Conservation (phyloP, 1,140 invertebrate genomes). For the Sitophilus oryzae region DNA sequence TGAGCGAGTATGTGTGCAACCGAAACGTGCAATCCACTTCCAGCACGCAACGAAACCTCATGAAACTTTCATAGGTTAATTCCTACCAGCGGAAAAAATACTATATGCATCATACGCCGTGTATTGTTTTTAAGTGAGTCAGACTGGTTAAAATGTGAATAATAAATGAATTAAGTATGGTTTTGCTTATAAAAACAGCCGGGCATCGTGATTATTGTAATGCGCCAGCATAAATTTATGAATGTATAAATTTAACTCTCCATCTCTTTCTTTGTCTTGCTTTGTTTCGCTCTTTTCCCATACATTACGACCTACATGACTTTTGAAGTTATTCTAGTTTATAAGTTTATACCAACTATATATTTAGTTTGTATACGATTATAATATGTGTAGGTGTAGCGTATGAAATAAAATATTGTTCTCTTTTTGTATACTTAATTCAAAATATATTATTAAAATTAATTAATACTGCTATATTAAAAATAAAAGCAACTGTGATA, state of each 20-base stretch:
- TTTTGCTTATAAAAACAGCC: conserved; percentile 6
- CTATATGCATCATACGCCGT: conserved; percentile 18
- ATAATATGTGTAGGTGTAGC: too few species aligned
- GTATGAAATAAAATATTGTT: too few species aligned
- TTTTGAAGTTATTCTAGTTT: too few species aligned
- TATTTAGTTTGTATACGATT: too few species aligned
- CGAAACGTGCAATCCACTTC: conserved; percentile 20
- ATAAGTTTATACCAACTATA: too few species aligned
- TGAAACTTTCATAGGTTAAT: conserved; percentile 26
- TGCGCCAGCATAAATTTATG: conserved; percentile 4
- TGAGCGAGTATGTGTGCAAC: conserved; percentile 7
- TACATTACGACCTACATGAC: not conserved
- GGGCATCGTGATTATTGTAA: conserved; percentile 2
- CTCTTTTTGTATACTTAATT: too few species aligned
- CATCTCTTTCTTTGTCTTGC: too few species aligned
- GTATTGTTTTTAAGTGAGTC: conserved; percentile 26
- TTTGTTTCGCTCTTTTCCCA: not conserved
- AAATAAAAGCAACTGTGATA: too few species aligned
- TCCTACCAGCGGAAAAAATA: conserved; percentile 15
- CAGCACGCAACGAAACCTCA: conserved; percentile 21
- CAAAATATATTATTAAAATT: too few species aligned
- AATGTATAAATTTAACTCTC: not conserved
- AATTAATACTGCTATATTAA: too few species aligned
- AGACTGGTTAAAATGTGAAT: conserved; percentile 24
- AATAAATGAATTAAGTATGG: conserved; percentile 21